Evolutionary conservation across 2,113 vertebrate species (phyloP), one percentile per base, ranked within the genome.

Genomic region (Bufo bufo): DNA sequence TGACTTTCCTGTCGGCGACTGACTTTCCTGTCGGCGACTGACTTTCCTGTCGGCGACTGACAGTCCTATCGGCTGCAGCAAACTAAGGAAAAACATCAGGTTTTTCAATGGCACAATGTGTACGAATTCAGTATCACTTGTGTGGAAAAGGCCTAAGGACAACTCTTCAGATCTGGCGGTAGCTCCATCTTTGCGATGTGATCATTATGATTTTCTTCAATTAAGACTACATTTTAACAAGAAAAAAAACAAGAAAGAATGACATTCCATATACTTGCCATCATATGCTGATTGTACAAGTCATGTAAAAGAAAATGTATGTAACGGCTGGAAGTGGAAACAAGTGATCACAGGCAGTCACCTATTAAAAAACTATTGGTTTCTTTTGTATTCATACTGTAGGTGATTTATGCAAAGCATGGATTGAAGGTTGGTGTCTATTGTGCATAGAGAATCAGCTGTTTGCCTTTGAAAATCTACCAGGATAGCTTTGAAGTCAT

Each of bases 401-500:
- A 20, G 69, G 63, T 82, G 77, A 69, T 69, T 72, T 47, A 81
- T 72, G 50, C 65, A 74, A 56, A 49, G 65, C 54, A 19, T 72
- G 56, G 47, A 89, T 90, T 20, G 16, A 59, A 58, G 66, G 33
- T 61, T 87, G n/a, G 78, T 82, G 52, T 82, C 78, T 74, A 61
- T 61, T 74, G 78, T 65, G 49, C 78, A 75, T 82, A 80, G 33
- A 8, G 17, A 45, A 82, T 83, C 58, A 81, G 17, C n/a, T 77
- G 56, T 77, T 81, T 82, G 65, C 86, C 78, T 82, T 84, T 84
- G 58, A 83, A 87, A 61, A 88, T 83, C 80, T 82, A 83, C 63
- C 43, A 74, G 17, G 19, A 43, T 83, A 52, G 43, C 80, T 88
- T 66, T 83, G 80, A 88, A 83, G 80, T 88, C 71, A 54, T 58